phyloP scores from a whole-genome alignment of 1,140 invertebrate species.

The Lineus longissimus region DNA sequence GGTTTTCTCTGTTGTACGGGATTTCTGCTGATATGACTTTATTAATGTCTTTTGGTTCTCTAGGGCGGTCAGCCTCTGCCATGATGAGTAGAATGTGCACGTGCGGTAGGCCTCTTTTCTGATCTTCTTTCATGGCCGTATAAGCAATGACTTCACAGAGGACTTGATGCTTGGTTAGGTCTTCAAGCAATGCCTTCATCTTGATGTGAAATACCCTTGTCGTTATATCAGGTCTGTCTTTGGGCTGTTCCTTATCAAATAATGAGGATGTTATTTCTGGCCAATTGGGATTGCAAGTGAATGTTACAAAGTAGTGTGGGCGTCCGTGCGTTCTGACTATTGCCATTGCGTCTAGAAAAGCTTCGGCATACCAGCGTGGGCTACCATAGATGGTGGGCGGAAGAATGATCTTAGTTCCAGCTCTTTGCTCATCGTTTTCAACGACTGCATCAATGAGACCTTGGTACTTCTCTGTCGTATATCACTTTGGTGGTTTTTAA shows the following conservation, averaged over 20 bases:
- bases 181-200: conserved; percentile 52
- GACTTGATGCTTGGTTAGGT: conserved; percentile 41
- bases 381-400: conserved; percentile 48
- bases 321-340: conserved; percentile 55
- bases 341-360: conserved; percentile 55
- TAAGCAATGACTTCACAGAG: conserved; percentile 45
- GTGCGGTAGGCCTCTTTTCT: conserved; percentile 59
- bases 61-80: conserved; percentile 6
- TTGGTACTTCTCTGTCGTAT: conserved; percentile 28
- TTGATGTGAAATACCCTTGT: conserved; percentile 57
- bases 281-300: conserved; percentile 59
- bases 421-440: conserved; percentile 13
- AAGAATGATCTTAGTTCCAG: conserved; percentile 49
- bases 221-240: conserved; percentile 53
- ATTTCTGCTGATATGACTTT: conserved; percentile 15
- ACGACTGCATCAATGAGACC: conserved; percentile 25
- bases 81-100: conserved; percentile 57
- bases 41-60: conserved; percentile 11
- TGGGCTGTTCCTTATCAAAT: conserved; percentile 27
- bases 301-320: conserved; percentile 55
- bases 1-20: conserved; percentile 8
- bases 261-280: conserved; percentile 47
- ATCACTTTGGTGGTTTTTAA: conserved; percentile 27
- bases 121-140: conserved; percentile 55
- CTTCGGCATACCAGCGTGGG: conserved; percentile 53